Conservation (phyloP, 1,140 invertebrate genomes). For the Drosophila auraria region DNA sequence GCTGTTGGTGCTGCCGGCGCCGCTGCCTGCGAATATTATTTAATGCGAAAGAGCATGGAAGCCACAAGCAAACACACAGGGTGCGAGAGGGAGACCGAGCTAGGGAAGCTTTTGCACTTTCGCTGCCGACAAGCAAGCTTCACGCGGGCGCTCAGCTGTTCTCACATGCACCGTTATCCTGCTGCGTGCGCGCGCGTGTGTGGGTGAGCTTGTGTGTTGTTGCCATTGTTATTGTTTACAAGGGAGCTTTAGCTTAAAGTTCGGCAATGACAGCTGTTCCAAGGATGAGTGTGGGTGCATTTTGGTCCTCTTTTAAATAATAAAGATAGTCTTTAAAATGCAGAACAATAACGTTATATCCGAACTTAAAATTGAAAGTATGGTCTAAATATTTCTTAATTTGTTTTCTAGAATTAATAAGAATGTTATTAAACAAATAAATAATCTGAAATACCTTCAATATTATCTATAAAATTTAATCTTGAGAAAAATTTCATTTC, state of each 20-base stretch:
- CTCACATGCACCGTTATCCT: conserved; percentile 26
- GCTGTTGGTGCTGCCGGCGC: conserved; percentile 14
- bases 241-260: conserved; percentile 26
- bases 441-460: too few relatives aligned
- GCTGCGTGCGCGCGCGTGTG: conserved; percentile 6
- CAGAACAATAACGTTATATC: too few relatives aligned
- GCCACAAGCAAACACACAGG: neutral
- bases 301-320: conserved; percentile 8
- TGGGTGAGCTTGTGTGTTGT: neutral
- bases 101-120: conserved; percentile 49
- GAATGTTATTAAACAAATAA: too few relatives aligned
- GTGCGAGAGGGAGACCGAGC: conserved; percentile 2
- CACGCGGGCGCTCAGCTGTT: conserved; percentile 28
- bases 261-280: conserved; percentile 19
- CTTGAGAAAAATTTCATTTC: too few relatives aligned
- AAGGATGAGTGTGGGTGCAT: neutral
- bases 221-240: conserved; percentile 19
- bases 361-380: too few relatives aligned
- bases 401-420: too few relatives aligned
- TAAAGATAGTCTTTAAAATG: neutral
- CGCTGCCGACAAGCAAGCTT: conserved; percentile 36
- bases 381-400: too few relatives aligned
- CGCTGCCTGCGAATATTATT: conserved; percentile 68
- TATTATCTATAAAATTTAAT: too few relatives aligned
- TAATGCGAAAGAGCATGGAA: conserved; percentile 58